Percentiles rank a stretch among this genome's conserved stretches.
These are phyloP conservation scores for Fringilla coelebs DNA, from an alignment of 2,797 vertebrate genomes.

Conservation along the genomic window DNA sequence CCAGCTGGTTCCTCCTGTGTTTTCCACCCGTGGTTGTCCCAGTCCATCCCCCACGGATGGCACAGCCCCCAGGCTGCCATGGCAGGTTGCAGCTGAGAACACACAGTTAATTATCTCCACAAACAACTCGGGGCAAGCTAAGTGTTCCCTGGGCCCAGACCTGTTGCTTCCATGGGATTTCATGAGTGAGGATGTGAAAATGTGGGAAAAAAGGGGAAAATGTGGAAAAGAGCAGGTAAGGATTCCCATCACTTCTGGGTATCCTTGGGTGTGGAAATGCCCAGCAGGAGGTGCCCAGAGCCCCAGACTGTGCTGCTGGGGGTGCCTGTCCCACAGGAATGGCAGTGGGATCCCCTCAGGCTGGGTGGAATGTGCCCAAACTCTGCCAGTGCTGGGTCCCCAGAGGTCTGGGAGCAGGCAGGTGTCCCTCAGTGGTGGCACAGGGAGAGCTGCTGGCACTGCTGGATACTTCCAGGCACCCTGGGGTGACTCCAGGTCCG, in stretches of 20 bases:
- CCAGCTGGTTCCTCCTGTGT: not conserved
- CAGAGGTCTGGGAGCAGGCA: not conserved
- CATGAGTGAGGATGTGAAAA: not conserved
- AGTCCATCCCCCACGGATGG: rapidly evolving
- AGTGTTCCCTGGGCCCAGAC: not conserved
- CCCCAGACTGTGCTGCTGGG: not conserved
- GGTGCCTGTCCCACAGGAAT: not conserved
- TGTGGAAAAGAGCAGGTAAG: not conserved
- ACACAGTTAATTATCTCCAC: not conserved
- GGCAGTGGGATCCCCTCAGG: rapidly evolving
- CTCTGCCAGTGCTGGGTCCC: not conserved
- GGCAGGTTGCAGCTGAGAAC: not conserved
- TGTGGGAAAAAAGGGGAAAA: rapidly evolving
- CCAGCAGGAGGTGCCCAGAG: not conserved
- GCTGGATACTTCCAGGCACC: not conserved
- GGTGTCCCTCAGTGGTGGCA: rapidly evolving
- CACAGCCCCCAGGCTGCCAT: not conserved
- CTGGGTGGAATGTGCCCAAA: not conserved
- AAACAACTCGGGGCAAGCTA: not conserved
- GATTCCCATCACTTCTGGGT: not conserved
- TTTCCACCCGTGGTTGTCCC: not conserved
- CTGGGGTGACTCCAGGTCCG: rapidly evolving
- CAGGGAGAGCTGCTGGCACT: not conserved
- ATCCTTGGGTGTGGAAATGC: not conserved
- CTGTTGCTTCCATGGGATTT: not conserved